phyloP scores from a whole-genome alignment of 2,797 vertebrate genomes.

The Gambusia yucatana region DNA sequence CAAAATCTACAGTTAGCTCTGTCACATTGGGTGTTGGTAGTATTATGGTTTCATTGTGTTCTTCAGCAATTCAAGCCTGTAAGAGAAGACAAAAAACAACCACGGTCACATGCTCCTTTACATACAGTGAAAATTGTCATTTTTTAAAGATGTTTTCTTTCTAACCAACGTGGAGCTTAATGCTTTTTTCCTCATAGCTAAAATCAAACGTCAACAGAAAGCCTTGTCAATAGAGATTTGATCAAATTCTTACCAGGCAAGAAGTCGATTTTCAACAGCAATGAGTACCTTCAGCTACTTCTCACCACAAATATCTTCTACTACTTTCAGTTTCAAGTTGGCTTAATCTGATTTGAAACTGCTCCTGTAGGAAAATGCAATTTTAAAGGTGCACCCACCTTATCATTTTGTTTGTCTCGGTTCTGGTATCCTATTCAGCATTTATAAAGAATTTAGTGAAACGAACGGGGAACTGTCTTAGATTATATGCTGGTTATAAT shows the following conservation, averaged over 20 bases:
- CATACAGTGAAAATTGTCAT: not conserved
- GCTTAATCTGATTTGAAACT: not conserved
- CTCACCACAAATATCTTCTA: not conserved
- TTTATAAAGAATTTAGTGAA: not conserved
- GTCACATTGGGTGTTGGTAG: not conserved
- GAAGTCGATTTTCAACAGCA: not conserved
- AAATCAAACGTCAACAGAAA: not conserved
- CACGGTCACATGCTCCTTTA: not conserved
- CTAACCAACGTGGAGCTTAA: not conserved
- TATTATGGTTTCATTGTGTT: not conserved
- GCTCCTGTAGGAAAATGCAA: not conserved
- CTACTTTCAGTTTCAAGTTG: not conserved
- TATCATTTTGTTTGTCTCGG: not conserved
- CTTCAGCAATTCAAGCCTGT: not conserved
- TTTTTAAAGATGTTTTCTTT: not conserved
- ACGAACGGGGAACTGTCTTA: not conserved
- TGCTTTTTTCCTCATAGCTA: not conserved
- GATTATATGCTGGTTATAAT: not conserved
- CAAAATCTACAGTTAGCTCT: not conserved
- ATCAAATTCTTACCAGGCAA: not conserved
- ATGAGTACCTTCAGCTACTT: not conserved
- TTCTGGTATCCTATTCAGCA: not conserved
- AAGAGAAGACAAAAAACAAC: constrained; percentile 7
- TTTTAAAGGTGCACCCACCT: not conserved
- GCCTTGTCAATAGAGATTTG: not conserved